These are phyloP conservation scores for Ischnus inquisitorius DNA, from an alignment of 2,888 invertebrate species.

Conservation along the genomic window DNA sequence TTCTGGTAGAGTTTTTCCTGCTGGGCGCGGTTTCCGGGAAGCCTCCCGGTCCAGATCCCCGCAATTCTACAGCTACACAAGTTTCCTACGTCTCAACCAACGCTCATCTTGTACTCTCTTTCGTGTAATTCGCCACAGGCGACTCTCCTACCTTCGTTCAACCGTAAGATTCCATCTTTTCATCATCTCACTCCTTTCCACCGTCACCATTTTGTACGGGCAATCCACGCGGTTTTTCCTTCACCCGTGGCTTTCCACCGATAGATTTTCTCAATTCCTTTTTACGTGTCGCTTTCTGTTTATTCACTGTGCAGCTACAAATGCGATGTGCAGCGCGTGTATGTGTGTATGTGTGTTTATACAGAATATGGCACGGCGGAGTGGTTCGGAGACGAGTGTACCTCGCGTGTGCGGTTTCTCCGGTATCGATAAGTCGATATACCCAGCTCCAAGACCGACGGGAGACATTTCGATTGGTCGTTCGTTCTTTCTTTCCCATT, in stretches of 20 bases:
- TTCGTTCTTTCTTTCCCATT: constrained; percentile 10
- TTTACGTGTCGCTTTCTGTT: constrained; percentile 31
- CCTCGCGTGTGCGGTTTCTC: neutral
- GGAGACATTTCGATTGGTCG: constrained; percentile 28
- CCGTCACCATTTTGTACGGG: constrained; percentile 7
- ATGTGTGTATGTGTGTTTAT: neutral
- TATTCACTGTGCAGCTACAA: neutral
- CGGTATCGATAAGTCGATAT: constrained; percentile 56
- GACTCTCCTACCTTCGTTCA: constrained; percentile 29
- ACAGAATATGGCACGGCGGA: neutral
- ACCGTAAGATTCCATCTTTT: constrained; percentile 27
- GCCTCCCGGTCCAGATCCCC: constrained; percentile 17
- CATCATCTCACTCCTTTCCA: constrained; percentile 26
- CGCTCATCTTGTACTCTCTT: neutral
- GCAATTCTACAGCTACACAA: constrained; percentile 4
- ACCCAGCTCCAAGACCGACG: neutral
- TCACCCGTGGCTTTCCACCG: no score
- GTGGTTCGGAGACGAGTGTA: neutral
- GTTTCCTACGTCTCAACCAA: neutral
- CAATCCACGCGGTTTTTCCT: neutral
- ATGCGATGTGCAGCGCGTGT: neutral
- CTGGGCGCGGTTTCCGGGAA: constrained; percentile 10
- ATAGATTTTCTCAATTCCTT: constrained; percentile 28
- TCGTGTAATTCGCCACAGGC: constrained; percentile 20
- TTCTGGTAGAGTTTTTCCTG: constrained; percentile 8